Percentiles rank a stretch among this genome's conserved stretches.
Evolutionary conservation across 2,113 vertebrate species (phyloP).

Genomic region (Larimichthys crocea): DNA sequence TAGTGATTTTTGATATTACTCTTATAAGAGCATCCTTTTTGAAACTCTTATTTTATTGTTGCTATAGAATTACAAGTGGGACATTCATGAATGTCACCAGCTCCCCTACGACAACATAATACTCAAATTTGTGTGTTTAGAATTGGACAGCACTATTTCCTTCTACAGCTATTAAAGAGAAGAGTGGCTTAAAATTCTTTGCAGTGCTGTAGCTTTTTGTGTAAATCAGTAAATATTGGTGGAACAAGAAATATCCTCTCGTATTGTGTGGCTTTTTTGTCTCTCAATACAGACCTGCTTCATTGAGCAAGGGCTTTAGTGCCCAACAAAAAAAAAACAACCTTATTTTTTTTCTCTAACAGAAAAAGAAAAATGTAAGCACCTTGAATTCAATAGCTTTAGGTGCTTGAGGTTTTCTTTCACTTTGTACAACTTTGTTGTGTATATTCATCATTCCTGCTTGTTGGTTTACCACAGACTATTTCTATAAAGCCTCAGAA

Average conservation of each 20-base stretch:
- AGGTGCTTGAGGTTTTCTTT: neutral
- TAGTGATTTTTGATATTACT: neutral
- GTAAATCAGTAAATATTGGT: conserved; percentile 47
- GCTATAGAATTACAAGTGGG: conserved; percentile 19
- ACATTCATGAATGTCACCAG: conserved; percentile 7
- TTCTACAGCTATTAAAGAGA: conserved; percentile 14
- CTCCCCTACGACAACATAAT: neutral
- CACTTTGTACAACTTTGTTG: conserved; percentile 1
- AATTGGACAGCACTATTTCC: conserved; percentile 24
- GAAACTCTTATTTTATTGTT: conserved; percentile 13
- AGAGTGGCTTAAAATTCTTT: conserved; percentile 15
- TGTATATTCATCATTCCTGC: conserved; percentile 15
- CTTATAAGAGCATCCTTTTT: conserved; percentile 1
- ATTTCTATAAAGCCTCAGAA: conserved; percentile 17
- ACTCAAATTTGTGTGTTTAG: conserved; percentile 44
- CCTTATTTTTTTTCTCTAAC: neutral
- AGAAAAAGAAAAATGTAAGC: neutral
- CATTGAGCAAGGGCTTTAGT: conserved; percentile 13
- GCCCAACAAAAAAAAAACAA: conserved; percentile 24
- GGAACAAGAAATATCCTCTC: conserved; percentile 38
- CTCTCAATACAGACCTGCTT: conserved; percentile 47
- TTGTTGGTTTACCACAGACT: neutral
- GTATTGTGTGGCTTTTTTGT: conserved; percentile 31
- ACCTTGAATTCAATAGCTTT: conserved; percentile 2
- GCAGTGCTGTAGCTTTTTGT: conserved; percentile 11